Evolutionary conservation across 2,888 invertebrate species (phyloP).

Genomic region (Matsumyia berberina): DNA sequence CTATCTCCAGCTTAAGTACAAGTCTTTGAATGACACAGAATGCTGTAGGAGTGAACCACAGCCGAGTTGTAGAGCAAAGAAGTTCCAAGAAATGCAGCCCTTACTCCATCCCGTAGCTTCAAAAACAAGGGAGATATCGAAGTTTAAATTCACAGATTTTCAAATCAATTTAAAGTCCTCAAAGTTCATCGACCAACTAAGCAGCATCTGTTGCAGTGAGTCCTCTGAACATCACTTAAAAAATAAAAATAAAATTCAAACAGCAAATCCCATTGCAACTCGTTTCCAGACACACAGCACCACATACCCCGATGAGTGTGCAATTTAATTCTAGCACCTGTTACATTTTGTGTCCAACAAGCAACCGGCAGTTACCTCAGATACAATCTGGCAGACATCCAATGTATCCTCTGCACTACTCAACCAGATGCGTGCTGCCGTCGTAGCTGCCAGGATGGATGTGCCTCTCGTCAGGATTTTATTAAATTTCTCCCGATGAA

Average conservation of each 20-base stretch:
- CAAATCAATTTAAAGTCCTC: no score
- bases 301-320: conserved; percentile 15
- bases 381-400: conserved; percentile 21
- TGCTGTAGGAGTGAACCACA: no score
- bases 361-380: not conserved
- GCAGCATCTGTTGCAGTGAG: conserved; percentile 2
- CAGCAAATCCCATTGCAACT: conserved; percentile 31
- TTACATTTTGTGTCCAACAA: conserved; percentile 7
- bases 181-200: not conserved
- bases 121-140: no score
- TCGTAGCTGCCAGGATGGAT: not conserved
- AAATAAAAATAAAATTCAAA: conserved; percentile 13
- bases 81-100: no score
- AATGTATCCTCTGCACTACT: not conserved
- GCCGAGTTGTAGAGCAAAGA: no score
- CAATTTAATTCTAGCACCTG: conserved; percentile 48
- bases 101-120: no score
- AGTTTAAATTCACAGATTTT: no score
- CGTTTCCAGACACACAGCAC: not conserved
- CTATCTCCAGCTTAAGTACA: no score
- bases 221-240: not conserved
- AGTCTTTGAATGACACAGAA: no score
- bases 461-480: not conserved
- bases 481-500: conserved; percentile 15
- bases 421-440: conserved; percentile 30